Evolutionary conservation across 1,140 invertebrate genomes (phyloP).

Genomic region (Micrasema minimum): DNA sequence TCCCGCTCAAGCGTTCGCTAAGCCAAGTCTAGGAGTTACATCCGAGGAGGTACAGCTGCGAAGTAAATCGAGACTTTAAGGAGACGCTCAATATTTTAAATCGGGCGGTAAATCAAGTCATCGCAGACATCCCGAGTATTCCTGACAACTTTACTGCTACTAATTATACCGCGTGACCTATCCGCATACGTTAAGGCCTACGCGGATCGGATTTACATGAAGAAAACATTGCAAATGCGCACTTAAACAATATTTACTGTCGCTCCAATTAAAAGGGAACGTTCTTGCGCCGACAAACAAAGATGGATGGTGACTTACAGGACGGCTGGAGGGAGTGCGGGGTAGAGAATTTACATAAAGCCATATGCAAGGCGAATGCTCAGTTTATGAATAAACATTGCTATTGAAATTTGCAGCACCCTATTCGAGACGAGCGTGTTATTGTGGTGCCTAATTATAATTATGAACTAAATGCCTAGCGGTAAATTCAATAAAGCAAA

Average conservation of each 20-base stretch:
- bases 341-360: constrained; percentile 7
- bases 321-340: background rate
- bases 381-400: constrained; percentile 15
- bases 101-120: constrained; percentile 36
- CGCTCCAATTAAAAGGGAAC: constrained; percentile 52
- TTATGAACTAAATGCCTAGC: too few species aligned
- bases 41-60: too few species aligned
- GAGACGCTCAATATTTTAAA: constrained; percentile 42
- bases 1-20: constrained; percentile 9
- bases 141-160: constrained; percentile 47
- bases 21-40: too few species aligned
- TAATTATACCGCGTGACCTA: constrained; percentile 52
- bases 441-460: too few species aligned
- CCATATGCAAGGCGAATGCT: constrained; percentile 11
- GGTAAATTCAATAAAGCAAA: too few species aligned
- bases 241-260: constrained; percentile 53
- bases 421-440: too few species aligned
- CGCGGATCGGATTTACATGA: constrained; percentile 40
- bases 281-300: constrained; percentile 45
- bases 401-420: too few species aligned
- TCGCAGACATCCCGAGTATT: constrained; percentile 12
- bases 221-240: constrained; percentile 48
- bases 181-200: constrained; percentile 38
- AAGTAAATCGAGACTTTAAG: constrained; percentile 15
- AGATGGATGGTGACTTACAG: constrained; percentile 38